Conservation (phyloP, 2,797 vertebrate genomes). For the Mormyrus proboscirostris region DNA sequence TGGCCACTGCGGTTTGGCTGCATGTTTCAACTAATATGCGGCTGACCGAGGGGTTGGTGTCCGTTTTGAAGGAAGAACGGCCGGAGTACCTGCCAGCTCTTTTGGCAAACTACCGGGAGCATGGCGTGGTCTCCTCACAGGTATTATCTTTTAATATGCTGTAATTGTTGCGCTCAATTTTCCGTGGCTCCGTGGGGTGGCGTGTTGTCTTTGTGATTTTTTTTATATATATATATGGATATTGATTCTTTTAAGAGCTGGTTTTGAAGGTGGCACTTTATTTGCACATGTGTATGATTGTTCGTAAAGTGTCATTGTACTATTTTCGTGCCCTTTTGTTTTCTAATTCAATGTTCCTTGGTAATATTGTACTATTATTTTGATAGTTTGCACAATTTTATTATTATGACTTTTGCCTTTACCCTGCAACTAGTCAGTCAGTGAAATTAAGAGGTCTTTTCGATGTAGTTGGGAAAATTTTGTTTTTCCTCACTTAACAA, state of each 20-base stretch:
- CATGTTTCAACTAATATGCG: constrained; percentile 58
- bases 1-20: constrained; percentile 64
- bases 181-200: background rate
- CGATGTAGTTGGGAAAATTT: background rate
- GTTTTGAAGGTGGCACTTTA: background rate
- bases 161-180: background rate
- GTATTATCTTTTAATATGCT: constrained; percentile 36
- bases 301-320: background rate
- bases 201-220: constrained; percentile 18
- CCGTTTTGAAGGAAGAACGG: constrained; percentile 60
- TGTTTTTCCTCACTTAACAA: background rate
- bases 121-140: constrained; percentile 61
- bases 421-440: background rate
- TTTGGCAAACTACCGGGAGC: constrained; percentile 51
- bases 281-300: background rate
- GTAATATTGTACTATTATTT: background rate
- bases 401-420: background rate
- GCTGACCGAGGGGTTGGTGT: constrained; percentile 63
- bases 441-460: background rate
- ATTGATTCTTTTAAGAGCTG: background rate
- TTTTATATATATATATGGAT: background rate
- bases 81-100: constrained; percentile 48
- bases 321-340: background rate
- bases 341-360: background rate
- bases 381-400: background rate